These are phyloP conservation scores for Ardeotis arabs DNA, from an alignment of 2,113 vertebrate species.

Conservation along the genomic window DNA sequence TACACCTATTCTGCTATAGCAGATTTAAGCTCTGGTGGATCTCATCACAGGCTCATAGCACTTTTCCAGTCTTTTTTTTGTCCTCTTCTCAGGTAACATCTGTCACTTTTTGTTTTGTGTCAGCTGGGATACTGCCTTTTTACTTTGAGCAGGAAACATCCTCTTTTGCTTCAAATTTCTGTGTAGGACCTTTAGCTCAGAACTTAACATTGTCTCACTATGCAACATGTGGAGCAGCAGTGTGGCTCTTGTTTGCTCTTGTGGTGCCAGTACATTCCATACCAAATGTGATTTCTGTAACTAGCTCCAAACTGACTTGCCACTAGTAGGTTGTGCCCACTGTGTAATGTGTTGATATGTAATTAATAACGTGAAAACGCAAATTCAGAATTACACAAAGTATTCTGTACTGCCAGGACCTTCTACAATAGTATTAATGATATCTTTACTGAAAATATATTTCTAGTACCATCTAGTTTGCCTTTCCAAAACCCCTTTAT, in stretches of 20 bases:
- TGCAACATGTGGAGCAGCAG: fast-evolving
- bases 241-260: not conserved
- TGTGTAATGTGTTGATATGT: not conserved
- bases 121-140: not conserved
- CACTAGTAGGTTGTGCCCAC: not conserved
- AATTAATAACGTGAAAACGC: not conserved
- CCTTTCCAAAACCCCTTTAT: not conserved
- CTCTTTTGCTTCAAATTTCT: not conserved
- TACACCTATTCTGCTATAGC: not conserved
- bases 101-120: not conserved
- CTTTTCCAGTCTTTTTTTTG: not conserved
- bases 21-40: not conserved
- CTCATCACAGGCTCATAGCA: not conserved
- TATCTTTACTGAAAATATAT: not conserved
- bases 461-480: not conserved
- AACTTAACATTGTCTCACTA: not conserved
- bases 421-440: not conserved
- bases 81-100: not conserved
- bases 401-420: not conserved
- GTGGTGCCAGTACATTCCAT: not conserved
- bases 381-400: not conserved
- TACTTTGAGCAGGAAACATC: not conserved
- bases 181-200: not conserved
- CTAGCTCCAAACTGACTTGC: not conserved
- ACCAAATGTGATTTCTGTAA: not conserved